Conservation (phyloP, 2,113 vertebrate species). For the Mormyrus iriodes region DNA sequence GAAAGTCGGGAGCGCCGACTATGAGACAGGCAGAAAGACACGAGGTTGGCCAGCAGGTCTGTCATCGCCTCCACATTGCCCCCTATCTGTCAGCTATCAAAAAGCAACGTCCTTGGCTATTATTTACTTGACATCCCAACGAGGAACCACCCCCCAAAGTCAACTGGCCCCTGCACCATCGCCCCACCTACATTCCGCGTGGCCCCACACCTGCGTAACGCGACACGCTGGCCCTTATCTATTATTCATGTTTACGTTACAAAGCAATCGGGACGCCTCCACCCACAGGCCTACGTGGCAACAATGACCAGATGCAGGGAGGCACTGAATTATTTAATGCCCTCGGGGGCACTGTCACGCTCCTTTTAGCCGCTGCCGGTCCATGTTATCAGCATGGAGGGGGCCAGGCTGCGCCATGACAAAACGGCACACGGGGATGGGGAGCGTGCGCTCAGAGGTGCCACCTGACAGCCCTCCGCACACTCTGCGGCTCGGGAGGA, state of each 20-base stretch:
- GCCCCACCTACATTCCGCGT: not conserved
- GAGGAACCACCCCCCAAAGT: not conserved
- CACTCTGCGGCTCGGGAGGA: not conserved
- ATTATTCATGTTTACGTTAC: constrained; percentile 47
- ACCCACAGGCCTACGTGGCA: constrained; percentile 31
- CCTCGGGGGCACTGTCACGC: constrained; percentile 11
- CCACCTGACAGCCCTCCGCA: not conserved
- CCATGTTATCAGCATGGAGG: not conserved
- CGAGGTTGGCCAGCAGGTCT: not conserved
- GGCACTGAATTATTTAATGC: constrained; percentile 75
- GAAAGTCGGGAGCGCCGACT: not conserved
- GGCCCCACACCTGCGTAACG: constrained; percentile 37
- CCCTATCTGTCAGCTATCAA: not conserved
- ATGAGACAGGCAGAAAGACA: not conserved
- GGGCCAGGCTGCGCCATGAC: not conserved
- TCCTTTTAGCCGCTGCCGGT: constrained; percentile 7
- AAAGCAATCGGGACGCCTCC: constrained; percentile 33
- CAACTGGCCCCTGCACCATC: not conserved
- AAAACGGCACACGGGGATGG: no score
- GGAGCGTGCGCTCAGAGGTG: not conserved
- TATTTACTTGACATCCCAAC: not conserved
- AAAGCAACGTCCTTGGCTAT: not conserved
- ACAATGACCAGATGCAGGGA: constrained; percentile 42
- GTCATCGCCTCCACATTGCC: not conserved
- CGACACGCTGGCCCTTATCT: constrained; percentile 30